Evolutionary conservation across 2,797 vertebrate species (phyloP), one percentile per base, ranked within the genome.

Genomic region (Myotis daubentonii): DNA sequence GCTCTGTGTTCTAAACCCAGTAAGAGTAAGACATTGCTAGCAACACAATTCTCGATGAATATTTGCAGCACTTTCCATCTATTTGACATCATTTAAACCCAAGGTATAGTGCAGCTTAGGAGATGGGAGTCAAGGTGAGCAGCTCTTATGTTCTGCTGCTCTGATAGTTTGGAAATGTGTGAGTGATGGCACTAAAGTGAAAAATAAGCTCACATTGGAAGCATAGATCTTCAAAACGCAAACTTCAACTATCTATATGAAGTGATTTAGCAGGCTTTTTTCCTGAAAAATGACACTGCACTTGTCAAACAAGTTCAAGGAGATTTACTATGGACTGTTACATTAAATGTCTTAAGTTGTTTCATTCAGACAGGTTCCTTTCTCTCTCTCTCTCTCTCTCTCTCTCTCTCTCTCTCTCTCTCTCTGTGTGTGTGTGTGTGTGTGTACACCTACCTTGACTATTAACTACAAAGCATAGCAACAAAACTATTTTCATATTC

Each of bases 81-180:
- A 22, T 96, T 92, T 95, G 80, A 94, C 79, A 65, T 65, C 60
- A 94, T 95, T 93, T 85, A 66, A 80, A 92, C 74, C 36, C n/a
- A 68, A 97, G 74, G n/a, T 55, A 60, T 5, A 30, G 60, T 7
- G 15, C 60, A 30, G 28, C 12, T 30, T 62, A 62, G 68, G 33
- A 89, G 55, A 92, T 83, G 51, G 76, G 90, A 96, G 44, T 85
- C 41, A 68, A 85, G 57, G 33, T 30, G 36, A 74, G 30, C n/a
- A 93, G 33, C 16, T 85, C 87, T 90, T 89, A 79, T 92, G 93
- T 30, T 93, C 57, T 85, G 51, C 81, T 87, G 17, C 70, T 60
- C n/a, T 66, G 92, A 55, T 86, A 87, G 71, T 95, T 95, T 80
- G 71, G 75, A 93, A 81, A 92, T 38, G 41, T 25, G 16, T 28